Conservation (phyloP, 1,140 invertebrate genomes). For the Ips nitidus region DNA sequence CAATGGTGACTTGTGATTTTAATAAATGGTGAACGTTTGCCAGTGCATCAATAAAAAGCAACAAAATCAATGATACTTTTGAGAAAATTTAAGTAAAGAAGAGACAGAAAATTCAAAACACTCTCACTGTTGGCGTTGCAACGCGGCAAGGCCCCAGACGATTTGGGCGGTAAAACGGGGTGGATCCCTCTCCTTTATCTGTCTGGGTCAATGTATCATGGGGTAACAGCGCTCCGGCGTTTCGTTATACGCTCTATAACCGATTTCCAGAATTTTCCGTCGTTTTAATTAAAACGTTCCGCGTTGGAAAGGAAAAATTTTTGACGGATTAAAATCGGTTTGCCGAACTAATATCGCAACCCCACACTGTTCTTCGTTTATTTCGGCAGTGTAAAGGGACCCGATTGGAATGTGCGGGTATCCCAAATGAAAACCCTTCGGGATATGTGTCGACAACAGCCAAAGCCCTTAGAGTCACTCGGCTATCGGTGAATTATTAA, state of each 20-base stretch:
- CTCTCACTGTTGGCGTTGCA: constrained; percentile 8
- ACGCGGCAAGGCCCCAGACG: constrained; percentile 5
- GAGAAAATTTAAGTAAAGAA: too few species aligned
- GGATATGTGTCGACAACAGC: background rate
- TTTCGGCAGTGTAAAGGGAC: background rate
- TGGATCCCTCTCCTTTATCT: constrained; percentile 4
- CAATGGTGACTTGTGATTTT: too few species aligned
- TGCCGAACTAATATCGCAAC: background rate
- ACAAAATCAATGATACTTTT: too few species aligned
- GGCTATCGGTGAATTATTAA: constrained; percentile 4
- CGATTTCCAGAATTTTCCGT: too few species aligned
- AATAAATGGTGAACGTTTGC: too few species aligned
- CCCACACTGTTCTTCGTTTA: background rate
- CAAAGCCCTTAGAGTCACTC: background rate
- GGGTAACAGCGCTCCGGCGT: constrained; percentile 6
- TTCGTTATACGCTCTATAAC: too few species aligned
- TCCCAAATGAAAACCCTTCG: background rate
- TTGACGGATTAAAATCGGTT: too few species aligned
- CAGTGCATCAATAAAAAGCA: too few species aligned
- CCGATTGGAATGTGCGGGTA: background rate
- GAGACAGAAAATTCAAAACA: background rate
- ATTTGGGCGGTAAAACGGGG: constrained; percentile 2
- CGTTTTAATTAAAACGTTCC: too few species aligned
- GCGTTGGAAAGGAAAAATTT: background rate
- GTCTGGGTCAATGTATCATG: constrained; percentile 31